Base-by-base conservation (phyloP, 2,888 invertebrate species). In the Drosophila infuscata region DNA sequence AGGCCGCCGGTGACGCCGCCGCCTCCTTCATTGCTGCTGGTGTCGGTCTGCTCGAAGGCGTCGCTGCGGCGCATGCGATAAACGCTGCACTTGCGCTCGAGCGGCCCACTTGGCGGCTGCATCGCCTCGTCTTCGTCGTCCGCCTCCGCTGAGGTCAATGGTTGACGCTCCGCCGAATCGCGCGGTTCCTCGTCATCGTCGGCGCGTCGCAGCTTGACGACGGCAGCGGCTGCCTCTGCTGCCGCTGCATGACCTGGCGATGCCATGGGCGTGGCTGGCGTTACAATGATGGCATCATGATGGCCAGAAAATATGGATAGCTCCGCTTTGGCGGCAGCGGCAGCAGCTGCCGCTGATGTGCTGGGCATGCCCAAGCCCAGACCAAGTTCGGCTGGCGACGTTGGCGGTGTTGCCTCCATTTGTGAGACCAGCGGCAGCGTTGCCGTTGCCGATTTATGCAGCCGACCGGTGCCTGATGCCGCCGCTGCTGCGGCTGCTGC, bases 31-130 rank as follows among this genome's bases (percentile, higher is more conserved):
- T 15, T 57, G 57, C 57, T 43, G 57, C 51, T 32, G n/a, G 82
- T 78, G 3, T 77, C 77, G 41, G 77, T 74, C 36, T 87, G 85
- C 80, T 92, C 92, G 60, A 90, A 91, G 9, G 91, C 92, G 62
- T 92, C 92, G 74, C 89, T 92, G 65, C 92, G 87, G 25, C 93
- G 91, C 90, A 93, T 92, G 33, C 93, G 92, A 74, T 93, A 93
- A 51, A 93, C 93, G 74, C 93, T 93, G 79, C 93, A 93, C 66
- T 93, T 93, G 30, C 93, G 91, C 80, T 93, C 93, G 53, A 93
- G 75, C 17, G 91, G 92, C 4, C 90, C 89, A 3, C 75, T 60
- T n/a, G 91, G 91, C 20, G 93, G 91, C 33, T 88, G 86, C 75
- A 89, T 89, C 8, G 81, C 80, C 5, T 90, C 91, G 15, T 92